Conservation (phyloP, 1,140 invertebrate species). For the Hestina assimilis region DNA sequence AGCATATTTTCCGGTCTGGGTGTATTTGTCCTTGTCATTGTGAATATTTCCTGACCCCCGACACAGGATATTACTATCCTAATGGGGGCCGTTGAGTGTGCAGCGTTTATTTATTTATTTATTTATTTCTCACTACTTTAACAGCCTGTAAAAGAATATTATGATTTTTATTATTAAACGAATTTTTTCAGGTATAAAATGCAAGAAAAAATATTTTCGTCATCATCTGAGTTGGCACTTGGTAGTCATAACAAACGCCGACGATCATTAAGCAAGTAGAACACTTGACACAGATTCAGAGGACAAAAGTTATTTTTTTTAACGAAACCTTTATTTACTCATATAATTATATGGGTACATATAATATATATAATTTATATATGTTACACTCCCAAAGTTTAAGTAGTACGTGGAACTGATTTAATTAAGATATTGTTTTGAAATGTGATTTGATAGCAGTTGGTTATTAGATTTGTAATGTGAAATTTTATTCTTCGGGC, state of each 20-base stretch:
- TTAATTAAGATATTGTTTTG: no score
- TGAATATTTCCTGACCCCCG: no score
- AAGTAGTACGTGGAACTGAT: no score
- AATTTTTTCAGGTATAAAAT: neutral
- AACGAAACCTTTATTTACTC: neutral
- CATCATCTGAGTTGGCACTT: conserved; percentile 10
- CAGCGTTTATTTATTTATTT: no score
- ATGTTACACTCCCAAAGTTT: no score
- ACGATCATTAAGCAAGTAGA: conserved; percentile 25
- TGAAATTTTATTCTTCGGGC: no score
- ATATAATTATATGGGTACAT: neutral
- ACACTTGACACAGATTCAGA: conserved; percentile 22
- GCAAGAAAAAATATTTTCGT: conserved; percentile 8
- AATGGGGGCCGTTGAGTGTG: no score
- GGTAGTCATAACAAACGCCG: conserved; percentile 21
- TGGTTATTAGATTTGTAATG: no score
- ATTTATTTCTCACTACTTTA: neutral
- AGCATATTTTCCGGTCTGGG: no score
- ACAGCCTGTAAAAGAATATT: neutral
- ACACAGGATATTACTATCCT: no score
- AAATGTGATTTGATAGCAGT: no score
- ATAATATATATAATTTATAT: neutral
- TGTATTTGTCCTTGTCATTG: no score
- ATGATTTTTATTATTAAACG: neutral
- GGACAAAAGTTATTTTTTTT: conserved; percentile 20